phyloP scores from a whole-genome alignment of 2,797 vertebrate species.

The Amazonetta brasiliensis region DNA sequence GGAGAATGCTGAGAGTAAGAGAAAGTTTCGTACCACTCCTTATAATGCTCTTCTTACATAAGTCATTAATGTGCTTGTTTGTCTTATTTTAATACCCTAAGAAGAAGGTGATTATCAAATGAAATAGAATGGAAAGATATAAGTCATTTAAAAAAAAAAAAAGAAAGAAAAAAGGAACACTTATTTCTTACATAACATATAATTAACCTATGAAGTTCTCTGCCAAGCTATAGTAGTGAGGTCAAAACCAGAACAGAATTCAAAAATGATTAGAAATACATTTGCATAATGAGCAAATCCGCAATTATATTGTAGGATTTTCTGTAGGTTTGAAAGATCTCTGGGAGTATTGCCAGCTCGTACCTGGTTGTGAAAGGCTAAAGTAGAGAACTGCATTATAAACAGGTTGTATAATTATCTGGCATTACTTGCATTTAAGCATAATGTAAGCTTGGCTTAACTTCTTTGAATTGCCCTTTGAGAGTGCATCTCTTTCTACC shows the following conservation, averaged over 20 bases:
- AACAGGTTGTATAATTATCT: slow-evolving; percentile 45
- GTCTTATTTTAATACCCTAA: background rate
- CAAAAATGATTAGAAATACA: slow-evolving; percentile 30
- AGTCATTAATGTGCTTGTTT: slow-evolving; percentile 31
- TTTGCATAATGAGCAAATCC: slow-evolving; percentile 67
- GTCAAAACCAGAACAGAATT: slow-evolving; percentile 48
- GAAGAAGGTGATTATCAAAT: slow-evolving; percentile 25
- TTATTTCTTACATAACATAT: slow-evolving; percentile 18
- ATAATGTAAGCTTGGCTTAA: background rate
- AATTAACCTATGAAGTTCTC: slow-evolving; percentile 56
- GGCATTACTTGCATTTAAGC: slow-evolving; percentile 3
- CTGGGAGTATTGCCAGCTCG: slow-evolving; percentile 44
- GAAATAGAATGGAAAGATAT: slow-evolving; percentile 15
- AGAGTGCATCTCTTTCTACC: background rate
- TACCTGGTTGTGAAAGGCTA: slow-evolving; percentile 39
- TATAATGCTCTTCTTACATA: background rate
- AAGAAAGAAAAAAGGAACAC: slow-evolving; percentile 1
- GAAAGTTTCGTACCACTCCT: background rate
- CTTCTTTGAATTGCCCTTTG: background rate
- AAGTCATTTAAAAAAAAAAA: slow-evolving; percentile 29
- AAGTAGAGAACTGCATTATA: slow-evolving; percentile 3
- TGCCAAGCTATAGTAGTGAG: slow-evolving; percentile 21
- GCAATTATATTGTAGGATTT: slow-evolving; percentile 6
- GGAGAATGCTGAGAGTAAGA: background rate
- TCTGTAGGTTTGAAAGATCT: slow-evolving; percentile 12